Base-by-base conservation (phyloP, 2,888 invertebrate species). In the Callosobruchus maculatus region DNA sequence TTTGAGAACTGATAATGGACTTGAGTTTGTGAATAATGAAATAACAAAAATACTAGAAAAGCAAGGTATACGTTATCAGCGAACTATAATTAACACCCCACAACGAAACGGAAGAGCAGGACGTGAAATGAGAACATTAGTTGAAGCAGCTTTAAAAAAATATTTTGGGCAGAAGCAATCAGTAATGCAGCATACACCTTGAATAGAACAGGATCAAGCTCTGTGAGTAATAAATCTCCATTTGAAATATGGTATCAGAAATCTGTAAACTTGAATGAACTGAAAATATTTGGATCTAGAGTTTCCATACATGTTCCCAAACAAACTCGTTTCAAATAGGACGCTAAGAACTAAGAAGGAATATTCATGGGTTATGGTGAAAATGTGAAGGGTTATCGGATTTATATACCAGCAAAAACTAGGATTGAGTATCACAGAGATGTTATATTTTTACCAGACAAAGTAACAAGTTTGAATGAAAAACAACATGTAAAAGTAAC, bases 101-200 rank as follows among this genome's bases (percentile, higher is more conserved):
- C 67, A 76, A 72, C 80, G 80, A 72, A 84, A 84, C 78, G 83
- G 83, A 4, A 77, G 77, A 69, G 77, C 81, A 9, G 84, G 85
- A 72, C 68, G 83, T 20, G 81, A 82, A 71, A 83, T 80, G 70
- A 67, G 82, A 21, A 83, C 83, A 18, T 72, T 84, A 20, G 79
- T 74, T 1, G 49, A 49, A 49, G 13, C 49, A 1, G 5, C 5
- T 7, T 1, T 1, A 1, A 7, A 1, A 49, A 49, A 49, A 49
- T 13, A 18, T 49, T 3, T 3, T 49, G 49, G 49, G 49, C 49
- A 13, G 49, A 49, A 13, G 49, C 49, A 1, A 18, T 49, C 13
- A 49, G 13, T 49, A 49, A 5, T 13, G 3, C 18, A 7, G 7
- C 1, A 1, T 49, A 7, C 13, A 13, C 13, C 4, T 13, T 49